Percentiles rank a stretch among this genome's conserved stretches.
Evolutionary conservation across 2,113 vertebrate species (phyloP).

Genomic region (Platichthys stellatus): DNA sequence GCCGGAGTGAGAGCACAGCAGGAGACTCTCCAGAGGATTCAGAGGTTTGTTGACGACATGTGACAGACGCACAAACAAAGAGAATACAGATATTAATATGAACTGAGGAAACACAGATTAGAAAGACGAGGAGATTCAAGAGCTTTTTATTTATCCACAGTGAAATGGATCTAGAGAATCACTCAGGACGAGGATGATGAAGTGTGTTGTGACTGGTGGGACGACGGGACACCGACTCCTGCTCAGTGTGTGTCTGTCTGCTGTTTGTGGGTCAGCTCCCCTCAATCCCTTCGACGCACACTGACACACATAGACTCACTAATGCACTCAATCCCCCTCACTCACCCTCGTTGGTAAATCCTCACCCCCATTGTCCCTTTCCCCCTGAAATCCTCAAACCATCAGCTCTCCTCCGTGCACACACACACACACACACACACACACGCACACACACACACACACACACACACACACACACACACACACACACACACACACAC

Average conservation of each 20-base stretch:
- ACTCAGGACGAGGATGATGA: too few species aligned
- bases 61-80: too few species aligned
- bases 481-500: too few species aligned
- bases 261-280: conserved; percentile 72
- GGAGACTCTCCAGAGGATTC: too few species aligned
- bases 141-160: too few species aligned
- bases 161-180: too few species aligned
- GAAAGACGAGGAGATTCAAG: too few species aligned
- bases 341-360: conserved; percentile 57
- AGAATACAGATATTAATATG: too few species aligned
- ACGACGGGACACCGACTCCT: conserved; percentile 12
- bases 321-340: conserved; percentile 70
- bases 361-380: conserved; percentile 72
- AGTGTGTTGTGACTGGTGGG: too few species aligned
- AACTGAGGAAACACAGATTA: too few species aligned
- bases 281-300: conserved; percentile 60
- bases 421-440: conserved; percentile 22
- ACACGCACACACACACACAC: conserved; percentile 1
- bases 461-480: neutral
- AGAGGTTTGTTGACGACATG: too few species aligned
- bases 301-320: conserved; percentile 56
- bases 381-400: conserved; percentile 63
- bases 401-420: conserved; percentile 10
- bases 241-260: conserved; percentile 54
- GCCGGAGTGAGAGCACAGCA: too few species aligned